Base-by-base conservation (phyloP, 2,888 invertebrate genomes). In the Phaedon cochleariae region DNA sequence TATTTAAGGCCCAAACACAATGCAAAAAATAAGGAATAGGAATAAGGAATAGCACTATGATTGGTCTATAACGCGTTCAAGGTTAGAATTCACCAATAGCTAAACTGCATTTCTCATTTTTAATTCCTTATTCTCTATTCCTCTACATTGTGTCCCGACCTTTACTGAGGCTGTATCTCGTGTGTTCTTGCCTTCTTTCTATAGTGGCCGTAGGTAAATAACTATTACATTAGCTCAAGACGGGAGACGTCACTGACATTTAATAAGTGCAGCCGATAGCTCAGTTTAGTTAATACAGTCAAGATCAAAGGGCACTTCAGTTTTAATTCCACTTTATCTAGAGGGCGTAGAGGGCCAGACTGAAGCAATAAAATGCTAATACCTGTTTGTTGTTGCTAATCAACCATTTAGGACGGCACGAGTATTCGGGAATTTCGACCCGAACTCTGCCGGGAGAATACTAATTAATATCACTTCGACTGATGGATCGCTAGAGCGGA, bases 361-460 rank as follows among this genome's bases (percentile, higher is more conserved):
- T 81, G 80, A 83, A 82, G 83, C 88, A 89, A 89, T 89, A 89
- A 89, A 89, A 89, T 89, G 89, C 86, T 88, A 89, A 89, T 89
- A 86, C 84, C 85, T 88, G 88, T 89, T 89, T 88, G 88, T 87
- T 85, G 85, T 86, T 85, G 86, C 85, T 88, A 88, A 88, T 87
- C 88, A 87, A 77, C 78, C 82, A 82, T 79, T 72, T 79, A 81
- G 81, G 79, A 80, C 76, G 76, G 77, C 78, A 75, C 76, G 75
- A 74, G 72, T 71, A 66, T 68, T 62, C 58, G 65, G 64, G 65
- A 63, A 69, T 67, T 67, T 62, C 67, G 58, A 55, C 65, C 57
- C 48, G 37, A 62, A 54, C 62, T 62, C 62, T 59, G 59, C 53
- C 26, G 54, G 59, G 10, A 41, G 73, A 73, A 75, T 76, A 75